Conservation (phyloP, 1,140 invertebrate species). For the Drosophila serrata region DNA sequence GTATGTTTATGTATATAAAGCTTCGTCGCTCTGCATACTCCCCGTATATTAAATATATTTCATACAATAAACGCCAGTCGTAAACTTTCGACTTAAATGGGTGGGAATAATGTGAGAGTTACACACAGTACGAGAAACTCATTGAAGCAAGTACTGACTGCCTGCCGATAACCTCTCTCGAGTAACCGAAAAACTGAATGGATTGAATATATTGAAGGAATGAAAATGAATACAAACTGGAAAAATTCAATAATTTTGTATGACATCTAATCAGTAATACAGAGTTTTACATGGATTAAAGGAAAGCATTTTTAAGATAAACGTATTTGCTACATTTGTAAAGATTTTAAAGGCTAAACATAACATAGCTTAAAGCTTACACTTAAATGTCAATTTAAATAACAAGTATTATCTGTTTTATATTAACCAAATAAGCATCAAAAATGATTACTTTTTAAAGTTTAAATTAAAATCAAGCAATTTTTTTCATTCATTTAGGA, state of each 20-base stretch:
- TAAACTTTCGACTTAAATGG: conserved; percentile 59
- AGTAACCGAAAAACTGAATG: background rate
- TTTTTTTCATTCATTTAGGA: no score
- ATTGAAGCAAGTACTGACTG: conserved; percentile 1
- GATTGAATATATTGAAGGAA: background rate
- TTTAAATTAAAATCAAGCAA: no score
- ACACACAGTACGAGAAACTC: conserved; percentile 25
- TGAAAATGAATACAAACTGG: background rate
- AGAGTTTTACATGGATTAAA: background rate
- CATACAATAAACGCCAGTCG: conserved; percentile 66
- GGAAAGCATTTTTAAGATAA: no score
- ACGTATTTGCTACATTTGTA: no score
- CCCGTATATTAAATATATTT: conserved; percentile 63
- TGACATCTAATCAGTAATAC: background rate
- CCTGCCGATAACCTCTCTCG: background rate
- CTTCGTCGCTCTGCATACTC: conserved; percentile 20
- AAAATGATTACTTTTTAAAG: background rate
- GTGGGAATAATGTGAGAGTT: conserved; percentile 13
- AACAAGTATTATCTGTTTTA: background rate
- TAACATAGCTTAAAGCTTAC: no score
- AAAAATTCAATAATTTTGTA: no score
- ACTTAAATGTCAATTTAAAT: background rate
- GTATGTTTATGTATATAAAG: conserved; percentile 1
- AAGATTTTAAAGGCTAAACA: background rate
- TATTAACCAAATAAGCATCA: background rate